These are phyloP conservation scores for Dicentrarchus labrax DNA, from an alignment of 2,113 vertebrate genomes.

Conservation along the genomic window DNA sequence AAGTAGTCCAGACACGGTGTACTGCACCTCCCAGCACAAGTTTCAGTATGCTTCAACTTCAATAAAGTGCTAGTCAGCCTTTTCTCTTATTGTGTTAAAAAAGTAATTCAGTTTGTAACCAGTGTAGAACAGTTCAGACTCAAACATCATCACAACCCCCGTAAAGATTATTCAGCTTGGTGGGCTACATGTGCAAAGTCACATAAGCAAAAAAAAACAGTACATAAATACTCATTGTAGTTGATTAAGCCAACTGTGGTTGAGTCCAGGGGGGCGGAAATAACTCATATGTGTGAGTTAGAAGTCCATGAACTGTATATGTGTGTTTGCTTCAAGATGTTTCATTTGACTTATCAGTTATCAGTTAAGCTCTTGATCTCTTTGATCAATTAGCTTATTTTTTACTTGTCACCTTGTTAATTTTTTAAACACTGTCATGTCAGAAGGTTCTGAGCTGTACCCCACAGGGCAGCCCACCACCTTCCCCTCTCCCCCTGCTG, in stretches of 20 bases:
- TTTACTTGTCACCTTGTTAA: constrained; percentile 21
- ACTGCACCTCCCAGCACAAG: too few species aligned
- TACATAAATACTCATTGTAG: constrained; percentile 39
- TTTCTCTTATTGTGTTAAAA: not conserved
- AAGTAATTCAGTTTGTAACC: not conserved
- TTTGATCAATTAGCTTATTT: constrained; percentile 30
- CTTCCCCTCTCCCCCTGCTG: constrained; percentile 34
- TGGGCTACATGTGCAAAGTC: constrained; percentile 13
- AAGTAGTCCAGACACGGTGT: too few species aligned
- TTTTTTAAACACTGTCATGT: constrained; percentile 39
- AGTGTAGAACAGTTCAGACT: not conserved
- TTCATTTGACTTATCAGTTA: constrained; percentile 7
- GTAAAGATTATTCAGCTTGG: constrained; percentile 27
- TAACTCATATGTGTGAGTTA: constrained; percentile 11
- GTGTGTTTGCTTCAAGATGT: not conserved
- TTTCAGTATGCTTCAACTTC: too few species aligned
- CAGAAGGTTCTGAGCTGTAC: constrained; percentile 28
- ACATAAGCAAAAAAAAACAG: constrained; percentile 30
- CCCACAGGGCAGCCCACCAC: constrained; percentile 47
- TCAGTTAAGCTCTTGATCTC: not conserved
- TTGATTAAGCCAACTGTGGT: constrained; percentile 38
- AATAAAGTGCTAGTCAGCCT: too few species aligned
- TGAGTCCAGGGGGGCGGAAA: constrained; percentile 35
- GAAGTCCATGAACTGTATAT: not conserved
- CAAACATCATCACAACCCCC: not conserved